Base-by-base conservation (phyloP, 64 coral and sea anemone genomes). In the Anthopleura sola region DNA sequence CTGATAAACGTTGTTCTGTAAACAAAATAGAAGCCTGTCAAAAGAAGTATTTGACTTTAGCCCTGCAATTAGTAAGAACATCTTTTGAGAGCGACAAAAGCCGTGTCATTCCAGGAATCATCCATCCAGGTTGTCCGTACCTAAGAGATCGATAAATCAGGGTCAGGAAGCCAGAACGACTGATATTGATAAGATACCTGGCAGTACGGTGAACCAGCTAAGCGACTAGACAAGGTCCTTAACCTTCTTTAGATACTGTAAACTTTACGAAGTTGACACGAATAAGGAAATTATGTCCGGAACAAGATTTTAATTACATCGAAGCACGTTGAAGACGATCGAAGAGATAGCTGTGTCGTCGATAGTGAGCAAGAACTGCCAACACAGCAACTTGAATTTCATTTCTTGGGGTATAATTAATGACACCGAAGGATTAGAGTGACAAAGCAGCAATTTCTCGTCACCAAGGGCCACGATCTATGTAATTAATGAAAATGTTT, bases 31-130 rank as follows among this genome's bases (percentile, higher is more conserved):
- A 38, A 79, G 17, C 76, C 23, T 47, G 76, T 79, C 76, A 44
- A 79, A 37, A 79, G 76, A 79, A n/a, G 76, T 79, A 79, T 79
- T 79, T 79, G 37, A 79, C 76, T 79, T 38, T 3, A 79, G 76
- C 2, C 29, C 66, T 34, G 31, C 66, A 71, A 69, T 69, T 34
- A 14, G 0, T 53, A 36, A 32, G 29, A 31, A 66, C 60, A n/a
- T 71, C 66, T 32, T 71, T 71, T 71, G 6, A 36, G 29, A 34
- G 28, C 13, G 26, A 71, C n/a, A 26, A 29, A 26, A 10, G 62
- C 21, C 9, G 8, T 68, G 66, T 29, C 20, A n/a, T 24, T 62
- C 21, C 5, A 26, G 58, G 23, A 62, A 71, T 71, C 29, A 13
- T 11, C 28, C 10, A n/a, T 31, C 9, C 28, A 31, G 66, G 11